Evolutionary conservation across 2,113 vertebrate genomes (phyloP), one percentile per base, ranked within the genome.

Genomic region (Leiothrix lutea): DNA sequence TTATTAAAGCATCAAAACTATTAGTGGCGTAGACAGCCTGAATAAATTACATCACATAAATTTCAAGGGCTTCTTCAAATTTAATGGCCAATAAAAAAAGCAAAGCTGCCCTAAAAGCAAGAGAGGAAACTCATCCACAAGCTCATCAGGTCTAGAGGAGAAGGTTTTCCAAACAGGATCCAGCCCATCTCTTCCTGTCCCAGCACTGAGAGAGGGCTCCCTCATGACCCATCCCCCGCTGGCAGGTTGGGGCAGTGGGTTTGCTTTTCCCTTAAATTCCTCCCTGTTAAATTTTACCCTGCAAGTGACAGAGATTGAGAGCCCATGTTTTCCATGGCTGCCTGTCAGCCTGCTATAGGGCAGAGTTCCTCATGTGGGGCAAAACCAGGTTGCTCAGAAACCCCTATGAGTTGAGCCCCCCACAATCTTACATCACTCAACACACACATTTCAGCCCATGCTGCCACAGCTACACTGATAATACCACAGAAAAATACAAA

Each of bases 1-100:
- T 94, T 97, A 97, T 97, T 96, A 97, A 96, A 97, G 96, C 95
- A 97, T 95, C 97, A 96, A 97, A 97, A 92, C 94, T 90, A 97
- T 96, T 95, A 97, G 90, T n/a, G 57, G 74, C 1, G 0, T 81
- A 96, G 95, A 92, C 78, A 95, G 84, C 69, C 89, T 79, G 86
- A 93, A 96, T 91, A 94, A 95, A 95, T 95, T 86, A 95, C 69
- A 74, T 24, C 71, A 79, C 72, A 70, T 86, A 88, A 81, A 94
- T 95, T 94, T 88, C 92, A 88, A 95, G 88, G 70, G 80, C 65
- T 91, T 54, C 73, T 77, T 88, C 12, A 11, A 71, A 92, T 66
- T 69, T 58, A 91, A 70, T 54, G 53, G 82, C 40, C 3, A 2
- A 77, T 65, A 50, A 89, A 96, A 40, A 96, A 40, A 82, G 66